A percentile compares a stretch with the other conserved stretches of the same genome.
phyloP scores from a whole-genome alignment of 2,888 invertebrate species.

The Drosophila eohydei region DNA sequence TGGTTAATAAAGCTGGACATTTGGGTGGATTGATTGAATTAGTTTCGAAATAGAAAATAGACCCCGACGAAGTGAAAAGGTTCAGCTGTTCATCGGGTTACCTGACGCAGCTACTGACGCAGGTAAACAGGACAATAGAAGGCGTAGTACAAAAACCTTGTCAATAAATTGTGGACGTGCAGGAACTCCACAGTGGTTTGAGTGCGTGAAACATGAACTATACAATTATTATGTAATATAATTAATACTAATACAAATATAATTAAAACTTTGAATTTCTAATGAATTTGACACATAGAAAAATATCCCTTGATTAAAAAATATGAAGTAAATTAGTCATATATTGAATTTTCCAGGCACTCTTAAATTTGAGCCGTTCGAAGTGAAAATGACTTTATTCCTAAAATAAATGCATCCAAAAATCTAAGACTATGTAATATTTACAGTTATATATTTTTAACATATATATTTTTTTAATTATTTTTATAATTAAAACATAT shows the following conservation, averaged over 20 bases:
- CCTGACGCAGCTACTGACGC: conserved; percentile 47
- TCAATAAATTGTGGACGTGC: conserved; percentile 21
- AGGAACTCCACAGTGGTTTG: conserved; percentile 38
- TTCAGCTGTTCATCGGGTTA: conserved; percentile 41
- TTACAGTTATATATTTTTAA: no score
- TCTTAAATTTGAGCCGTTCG: no score
- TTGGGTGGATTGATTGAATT: conserved; percentile 47
- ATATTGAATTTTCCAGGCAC: no score
- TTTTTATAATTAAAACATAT: not conserved
- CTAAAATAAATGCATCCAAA: no score
- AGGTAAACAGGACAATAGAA: conserved; percentile 39
- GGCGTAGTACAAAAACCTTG: conserved; percentile 3
- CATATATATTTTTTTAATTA: no score
- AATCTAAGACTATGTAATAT: no score
- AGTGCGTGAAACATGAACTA: not conserved
- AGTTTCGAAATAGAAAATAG: conserved; percentile 23
- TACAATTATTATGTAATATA: conserved; percentile 3
- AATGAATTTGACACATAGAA: no score
- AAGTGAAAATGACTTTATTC: no score
- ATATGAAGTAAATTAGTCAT: no score
- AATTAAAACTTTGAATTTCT: not conserved
- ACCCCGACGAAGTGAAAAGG: conserved; percentile 49
- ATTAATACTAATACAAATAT: not conserved
- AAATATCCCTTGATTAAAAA: no score
- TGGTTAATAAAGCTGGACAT: conserved; percentile 43